Evolutionary conservation across 2,797 vertebrate species (phyloP).

Genomic region (Crax fasciolata): DNA sequence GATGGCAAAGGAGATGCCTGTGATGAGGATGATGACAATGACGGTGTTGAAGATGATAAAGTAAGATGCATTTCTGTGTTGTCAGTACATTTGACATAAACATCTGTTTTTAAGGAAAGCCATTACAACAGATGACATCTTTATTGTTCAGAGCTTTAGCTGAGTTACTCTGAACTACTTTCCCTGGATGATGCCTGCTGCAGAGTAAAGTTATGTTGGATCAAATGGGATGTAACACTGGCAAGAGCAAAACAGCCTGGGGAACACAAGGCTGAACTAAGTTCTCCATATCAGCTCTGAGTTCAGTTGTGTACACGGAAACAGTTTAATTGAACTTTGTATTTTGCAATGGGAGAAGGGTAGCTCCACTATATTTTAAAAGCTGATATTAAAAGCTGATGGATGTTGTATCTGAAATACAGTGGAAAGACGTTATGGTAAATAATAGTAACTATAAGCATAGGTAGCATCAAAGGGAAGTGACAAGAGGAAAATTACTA

Average conservation of each 20-base stretch:
- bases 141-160: not conserved
- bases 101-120: not conserved
- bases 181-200: not conserved
- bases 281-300: not conserved
- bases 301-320: not conserved
- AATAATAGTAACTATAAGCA: not conserved
- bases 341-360: not conserved
- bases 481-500: not conserved
- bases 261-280: not conserved
- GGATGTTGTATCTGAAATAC: not conserved
- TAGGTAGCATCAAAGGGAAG: not conserved
- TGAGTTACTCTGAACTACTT: not conserved
- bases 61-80: conserved; percentile 79
- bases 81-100: not conserved
- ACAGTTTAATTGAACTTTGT: not conserved
- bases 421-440: not conserved
- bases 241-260: not conserved
- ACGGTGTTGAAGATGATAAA: conserved; percentile 93
- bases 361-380: not conserved
- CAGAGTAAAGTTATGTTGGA: not conserved
- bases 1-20: conserved; percentile 97
- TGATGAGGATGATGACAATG: conserved; percentile 97
- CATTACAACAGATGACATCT: not conserved
- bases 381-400: not conserved
- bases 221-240: not conserved